Percentiles rank a stretch among this genome's conserved stretches.
Evolutionary conservation across 2,113 vertebrate genomes (phyloP).

Genomic region (Hylia prasina): DNA sequence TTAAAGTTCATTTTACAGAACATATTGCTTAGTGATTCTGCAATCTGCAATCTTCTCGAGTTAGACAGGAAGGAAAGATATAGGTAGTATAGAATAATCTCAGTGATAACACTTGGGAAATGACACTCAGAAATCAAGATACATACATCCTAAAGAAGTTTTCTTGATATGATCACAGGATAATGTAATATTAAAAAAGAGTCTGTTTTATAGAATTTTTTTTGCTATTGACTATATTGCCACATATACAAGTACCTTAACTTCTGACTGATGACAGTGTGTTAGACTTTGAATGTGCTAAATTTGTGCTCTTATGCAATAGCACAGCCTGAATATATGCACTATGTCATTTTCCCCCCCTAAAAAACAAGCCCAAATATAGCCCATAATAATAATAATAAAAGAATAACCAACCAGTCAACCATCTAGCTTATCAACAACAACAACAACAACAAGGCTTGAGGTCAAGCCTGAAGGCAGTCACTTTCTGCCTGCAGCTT

Average conservation of each 20-base stretch:
- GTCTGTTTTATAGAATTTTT: not conserved
- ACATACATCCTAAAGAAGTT: not conserved
- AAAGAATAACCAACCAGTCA: not conserved
- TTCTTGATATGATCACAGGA: not conserved
- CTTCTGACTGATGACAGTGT: not conserved
- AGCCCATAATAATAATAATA: not conserved
- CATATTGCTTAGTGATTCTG: not conserved
- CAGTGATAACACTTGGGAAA: not conserved
- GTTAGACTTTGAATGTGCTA: not conserved
- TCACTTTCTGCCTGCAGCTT: not conserved
- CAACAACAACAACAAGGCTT: not conserved
- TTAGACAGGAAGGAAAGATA: not conserved
- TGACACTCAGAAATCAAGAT: not conserved
- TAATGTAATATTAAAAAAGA: not conserved
- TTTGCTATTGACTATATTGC: not conserved
- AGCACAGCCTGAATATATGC: not conserved
- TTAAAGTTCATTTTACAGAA: not conserved
- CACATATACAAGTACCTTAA: not conserved
- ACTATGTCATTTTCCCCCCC: accelerated
- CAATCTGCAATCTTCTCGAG: not conserved
- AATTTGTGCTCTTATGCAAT: not conserved
- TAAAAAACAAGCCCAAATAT: not conserved
- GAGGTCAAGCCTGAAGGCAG: not conserved
- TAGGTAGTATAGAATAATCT: not conserved
- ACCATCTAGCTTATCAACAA: not conserved